phyloP scores from a whole-genome alignment of 2,888 invertebrate genomes.

The Augiades crinisus region DNA sequence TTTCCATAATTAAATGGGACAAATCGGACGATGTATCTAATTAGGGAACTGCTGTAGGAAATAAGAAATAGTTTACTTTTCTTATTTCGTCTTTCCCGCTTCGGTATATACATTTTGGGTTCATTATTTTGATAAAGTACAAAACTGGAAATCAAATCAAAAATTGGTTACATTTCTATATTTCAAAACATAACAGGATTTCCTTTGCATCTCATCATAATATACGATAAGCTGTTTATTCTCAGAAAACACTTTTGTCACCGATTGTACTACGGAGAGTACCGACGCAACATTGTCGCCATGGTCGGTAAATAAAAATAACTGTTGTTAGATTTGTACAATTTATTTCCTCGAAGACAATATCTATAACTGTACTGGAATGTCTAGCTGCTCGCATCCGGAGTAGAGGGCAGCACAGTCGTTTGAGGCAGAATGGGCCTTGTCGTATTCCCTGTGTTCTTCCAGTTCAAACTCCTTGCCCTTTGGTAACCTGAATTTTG shows the following conservation, averaged over 20 bases:
- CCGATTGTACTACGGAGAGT: slow-evolving; percentile 5
- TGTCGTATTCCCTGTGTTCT: slow-evolving; percentile 71
- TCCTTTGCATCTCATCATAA: too few relatives aligned
- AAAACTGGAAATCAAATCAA: neutral
- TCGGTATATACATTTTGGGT: too few relatives aligned
- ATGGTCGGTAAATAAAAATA: slow-evolving; percentile 10
- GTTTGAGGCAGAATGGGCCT: slow-evolving; percentile 55
- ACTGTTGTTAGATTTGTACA: slow-evolving; percentile 10
- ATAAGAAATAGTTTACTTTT: neutral
- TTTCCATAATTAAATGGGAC: slow-evolving; percentile 22
- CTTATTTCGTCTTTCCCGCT: too few relatives aligned
- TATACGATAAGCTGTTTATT: neutral
- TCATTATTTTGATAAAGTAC: neutral
- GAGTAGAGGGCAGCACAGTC: slow-evolving; percentile 67
- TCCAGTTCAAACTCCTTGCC: slow-evolving; percentile 57
- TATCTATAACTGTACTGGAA: slow-evolving; percentile 17
- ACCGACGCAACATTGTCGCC: neutral
- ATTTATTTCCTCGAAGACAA: slow-evolving; percentile 8
- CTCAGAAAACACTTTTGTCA: neutral
- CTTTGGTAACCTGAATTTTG: slow-evolving; percentile 73
- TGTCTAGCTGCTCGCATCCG: slow-evolving; percentile 51
- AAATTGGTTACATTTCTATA: too few relatives aligned
- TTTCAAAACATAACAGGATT: too few relatives aligned
- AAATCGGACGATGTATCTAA: slow-evolving; percentile 14
- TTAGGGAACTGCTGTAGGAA: neutral